A percentile compares a stretch with the other conserved stretches of the same genome.
Evolutionary conservation across 2,797 vertebrate species (phyloP).

Genomic region (Erpetoichthys calabaricus): DNA sequence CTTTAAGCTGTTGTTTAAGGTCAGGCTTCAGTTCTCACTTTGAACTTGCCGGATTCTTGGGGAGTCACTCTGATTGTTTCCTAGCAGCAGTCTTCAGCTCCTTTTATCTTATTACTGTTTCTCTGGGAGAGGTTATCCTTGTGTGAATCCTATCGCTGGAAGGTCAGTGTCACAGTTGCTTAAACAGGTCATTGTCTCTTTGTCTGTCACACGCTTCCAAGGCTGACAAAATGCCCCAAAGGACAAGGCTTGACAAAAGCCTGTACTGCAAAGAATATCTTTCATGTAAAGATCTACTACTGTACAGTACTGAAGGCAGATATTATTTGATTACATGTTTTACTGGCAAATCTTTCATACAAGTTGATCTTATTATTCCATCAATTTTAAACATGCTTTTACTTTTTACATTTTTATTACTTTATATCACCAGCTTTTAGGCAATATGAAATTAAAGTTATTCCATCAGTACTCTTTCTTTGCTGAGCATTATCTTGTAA

Average conservation of each 20-base stretch:
- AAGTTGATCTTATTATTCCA: too few relatives aligned
- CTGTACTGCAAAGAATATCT: not conserved
- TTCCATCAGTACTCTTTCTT: too few relatives aligned
- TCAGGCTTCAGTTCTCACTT: conserved; percentile 48
- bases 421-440: too few relatives aligned
- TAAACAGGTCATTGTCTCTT: conserved; percentile 21
- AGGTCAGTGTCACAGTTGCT: conserved; percentile 21
- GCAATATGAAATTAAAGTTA: too few relatives aligned
- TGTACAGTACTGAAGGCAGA: too few relatives aligned
- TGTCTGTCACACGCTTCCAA: conserved; percentile 10
- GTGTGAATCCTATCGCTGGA: conserved; percentile 14
- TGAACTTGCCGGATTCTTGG: conserved; percentile 29
- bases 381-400: too few relatives aligned
- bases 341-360: too few relatives aligned
- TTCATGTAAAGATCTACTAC: too few relatives aligned
- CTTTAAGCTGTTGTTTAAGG: conserved; percentile 46
- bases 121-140: conserved; percentile 19
- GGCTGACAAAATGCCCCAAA: not conserved
- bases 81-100: conserved; percentile 26
- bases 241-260: not conserved
- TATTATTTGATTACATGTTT: too few relatives aligned
- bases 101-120: conserved; percentile 18
- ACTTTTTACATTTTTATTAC: too few relatives aligned
- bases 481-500: too few relatives aligned
- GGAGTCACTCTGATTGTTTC: conserved; percentile 24